Conservation (phyloP, 2,888 invertebrate species). For the Catonia carolina region DNA sequence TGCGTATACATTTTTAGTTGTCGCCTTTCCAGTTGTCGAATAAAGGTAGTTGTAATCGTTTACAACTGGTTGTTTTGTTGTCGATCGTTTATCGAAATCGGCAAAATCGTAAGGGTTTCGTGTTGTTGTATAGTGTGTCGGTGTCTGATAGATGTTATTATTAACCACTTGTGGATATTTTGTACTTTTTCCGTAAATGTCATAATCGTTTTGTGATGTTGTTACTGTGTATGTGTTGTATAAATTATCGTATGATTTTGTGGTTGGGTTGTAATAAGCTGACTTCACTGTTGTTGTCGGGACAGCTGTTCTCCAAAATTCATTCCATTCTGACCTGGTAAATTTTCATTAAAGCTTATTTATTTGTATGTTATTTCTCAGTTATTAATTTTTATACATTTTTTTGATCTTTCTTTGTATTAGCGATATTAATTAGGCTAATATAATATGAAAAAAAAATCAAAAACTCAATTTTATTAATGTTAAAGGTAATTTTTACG, state of each 20-base stretch:
- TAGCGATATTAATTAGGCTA: too few relatives aligned
- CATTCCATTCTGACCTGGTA: slow-evolving; percentile 33
- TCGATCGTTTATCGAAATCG: slow-evolving; percentile 37
- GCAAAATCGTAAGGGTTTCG: slow-evolving; percentile 49
- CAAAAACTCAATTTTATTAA: too few relatives aligned
- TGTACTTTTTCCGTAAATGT: slow-evolving; percentile 1
- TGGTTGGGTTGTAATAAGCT: slow-evolving; percentile 18
- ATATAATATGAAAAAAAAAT: too few relatives aligned
- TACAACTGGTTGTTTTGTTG: slow-evolving; percentile 17
- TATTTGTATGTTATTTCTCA: neutral
- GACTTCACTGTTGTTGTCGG: slow-evolving; percentile 11
- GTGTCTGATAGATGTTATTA: slow-evolving; percentile 4
- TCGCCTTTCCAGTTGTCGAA: neutral
- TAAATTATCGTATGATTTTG: slow-evolving; percentile 24
- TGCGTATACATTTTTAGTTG: slow-evolving; percentile 19
- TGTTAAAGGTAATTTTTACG: too few relatives aligned
- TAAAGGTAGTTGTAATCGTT: slow-evolving; percentile 1
- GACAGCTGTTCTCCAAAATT: slow-evolving; percentile 31
- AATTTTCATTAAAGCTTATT: neutral
- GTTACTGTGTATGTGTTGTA: slow-evolving; percentile 23
- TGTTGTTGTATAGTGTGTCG: slow-evolving; percentile 44
- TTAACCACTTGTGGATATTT: too few relatives aligned
- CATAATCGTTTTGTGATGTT: slow-evolving; percentile 19
- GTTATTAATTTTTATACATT: too few relatives aligned
- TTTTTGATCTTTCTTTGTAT: too few relatives aligned